These are phyloP conservation scores for Chunga burmeisteri DNA, from an alignment of 2,113 vertebrate genomes.

Conservation along the genomic window DNA sequence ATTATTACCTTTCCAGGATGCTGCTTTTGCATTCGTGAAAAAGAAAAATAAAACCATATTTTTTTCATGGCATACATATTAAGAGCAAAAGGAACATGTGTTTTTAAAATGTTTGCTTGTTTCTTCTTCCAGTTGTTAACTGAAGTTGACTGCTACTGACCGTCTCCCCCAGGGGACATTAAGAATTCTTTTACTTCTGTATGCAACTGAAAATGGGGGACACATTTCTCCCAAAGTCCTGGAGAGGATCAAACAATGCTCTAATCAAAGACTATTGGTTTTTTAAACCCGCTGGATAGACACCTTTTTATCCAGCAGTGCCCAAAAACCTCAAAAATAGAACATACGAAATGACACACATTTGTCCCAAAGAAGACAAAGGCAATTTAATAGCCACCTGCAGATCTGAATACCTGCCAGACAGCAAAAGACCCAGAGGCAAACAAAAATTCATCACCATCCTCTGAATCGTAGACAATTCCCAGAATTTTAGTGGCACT, in stretches of 20 bases:
- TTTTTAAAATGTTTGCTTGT: background rate
- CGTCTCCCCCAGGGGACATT: background rate
- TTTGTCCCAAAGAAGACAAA: background rate
- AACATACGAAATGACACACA: background rate
- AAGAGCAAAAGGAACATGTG: background rate
- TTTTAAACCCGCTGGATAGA: background rate
- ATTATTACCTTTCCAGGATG: background rate
- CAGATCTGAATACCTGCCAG: background rate
- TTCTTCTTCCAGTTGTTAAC: background rate
- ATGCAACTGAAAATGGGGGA: background rate
- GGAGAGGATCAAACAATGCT: background rate
- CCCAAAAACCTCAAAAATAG: background rate
- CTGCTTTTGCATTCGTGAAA: background rate
- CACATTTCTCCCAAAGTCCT: background rate
- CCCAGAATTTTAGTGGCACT: background rate
- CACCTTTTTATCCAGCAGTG: background rate
- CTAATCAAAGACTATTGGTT: background rate
- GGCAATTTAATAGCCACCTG: background rate
- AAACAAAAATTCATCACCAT: background rate
- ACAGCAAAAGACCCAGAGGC: background rate
- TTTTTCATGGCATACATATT: background rate
- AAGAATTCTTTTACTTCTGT: background rate
- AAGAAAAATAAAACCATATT: background rate
- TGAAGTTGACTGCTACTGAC: background rate
- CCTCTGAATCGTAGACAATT: background rate